Base-by-base conservation (phyloP, 2,797 vertebrate genomes). In the Chromobotia macracanthus region DNA sequence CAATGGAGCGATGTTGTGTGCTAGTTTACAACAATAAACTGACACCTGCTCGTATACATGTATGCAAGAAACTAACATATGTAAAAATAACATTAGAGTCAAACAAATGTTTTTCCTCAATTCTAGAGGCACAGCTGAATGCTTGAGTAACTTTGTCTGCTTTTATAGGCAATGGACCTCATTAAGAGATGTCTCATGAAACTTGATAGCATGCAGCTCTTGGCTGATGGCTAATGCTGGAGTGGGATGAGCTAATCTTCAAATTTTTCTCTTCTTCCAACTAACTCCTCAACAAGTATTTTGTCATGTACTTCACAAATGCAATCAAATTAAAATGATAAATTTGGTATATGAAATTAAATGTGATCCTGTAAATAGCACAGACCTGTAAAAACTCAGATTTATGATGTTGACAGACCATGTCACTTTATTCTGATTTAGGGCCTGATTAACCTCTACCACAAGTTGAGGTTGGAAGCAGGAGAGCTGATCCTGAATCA, bases 121-220 rank as follows among this genome's bases (percentile, higher is more conserved):
- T 77, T 81, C 63, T 41, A 46, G 67, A 64, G 76, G 72, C 72
- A 58, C 67, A 69, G 81, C 75, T 75, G 56, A 83, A 69, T 10
- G 41, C 50, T 77, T 77, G 50, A 76, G 68, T 80, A 61, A 78
- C 74, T 60, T 28, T 28, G 28, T 28, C 28, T 28, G 28, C 28
- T 28, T 72, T 83, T 77, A 81, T 70, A 77, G 55, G 31, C 67
- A 78, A 44, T 25, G 38, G 51, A 78, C 60, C 74, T 72, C 63
- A 75, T 81, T 79, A 72, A 53, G 46, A 81, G 67, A 79, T 65
- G 77, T 65, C 66, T 83, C 61, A 60, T 83, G 80, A 85, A 85
- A 85, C 75, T 53, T 51, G 44, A 85, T 72, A 75, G 75, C 41
- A 4, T 67, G 66, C 3, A 35, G 72, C 66, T 72, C 60, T 51